Evolutionary conservation across 2,797 vertebrate species (phyloP), one percentile per base, ranked within the genome.

Genomic region (Clamator glandarius): DNA sequence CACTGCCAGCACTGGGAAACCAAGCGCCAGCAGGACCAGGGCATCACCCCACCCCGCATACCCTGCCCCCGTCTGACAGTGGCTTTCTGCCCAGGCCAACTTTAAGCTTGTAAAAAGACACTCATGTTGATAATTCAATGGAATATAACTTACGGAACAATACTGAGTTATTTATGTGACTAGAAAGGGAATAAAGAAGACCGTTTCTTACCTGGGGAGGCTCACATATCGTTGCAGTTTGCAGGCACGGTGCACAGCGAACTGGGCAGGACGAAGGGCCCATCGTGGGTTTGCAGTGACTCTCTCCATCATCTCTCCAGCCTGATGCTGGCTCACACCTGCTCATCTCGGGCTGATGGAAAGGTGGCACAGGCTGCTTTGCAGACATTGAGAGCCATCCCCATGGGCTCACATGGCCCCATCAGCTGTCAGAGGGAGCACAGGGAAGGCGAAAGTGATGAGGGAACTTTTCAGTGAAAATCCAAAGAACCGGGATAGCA

Each of bases 311-410:
- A 42, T 11, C 42, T 44, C 42, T 44, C 42, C 42, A 44, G 42
- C 42, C 42, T 18, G 42, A 44, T 2, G 3, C 77, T 36, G 52
- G 33, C 44, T 69, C 50, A 8, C 5, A 7, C 36, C 15, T 16
- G 41, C n/a, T 52, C 7, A 0, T 14, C 24, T 15, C 3, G 0
- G 57, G 79, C 41, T 28, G 1, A 2, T 3, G 26, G 20, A 33
- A 63, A 41, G 57, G 58, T 1, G 3, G 14, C 2, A 6, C 67
- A 21, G n/a, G 46, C 84, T 2, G 2, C 26, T 33, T 16, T 21
- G 46, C 13, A 18, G 67, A n/a, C 41, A 13, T 1, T 2, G n/a
- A 14, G 46, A 81, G 64, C 70, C n/a, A 25, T 16, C n/a, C 41
- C 80, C 2, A 0, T 7, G 2, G 28, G 33, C 42, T 68, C 2